Base-by-base conservation (phyloP, 1,140 invertebrate species). In the Trichoplusia ni region DNA sequence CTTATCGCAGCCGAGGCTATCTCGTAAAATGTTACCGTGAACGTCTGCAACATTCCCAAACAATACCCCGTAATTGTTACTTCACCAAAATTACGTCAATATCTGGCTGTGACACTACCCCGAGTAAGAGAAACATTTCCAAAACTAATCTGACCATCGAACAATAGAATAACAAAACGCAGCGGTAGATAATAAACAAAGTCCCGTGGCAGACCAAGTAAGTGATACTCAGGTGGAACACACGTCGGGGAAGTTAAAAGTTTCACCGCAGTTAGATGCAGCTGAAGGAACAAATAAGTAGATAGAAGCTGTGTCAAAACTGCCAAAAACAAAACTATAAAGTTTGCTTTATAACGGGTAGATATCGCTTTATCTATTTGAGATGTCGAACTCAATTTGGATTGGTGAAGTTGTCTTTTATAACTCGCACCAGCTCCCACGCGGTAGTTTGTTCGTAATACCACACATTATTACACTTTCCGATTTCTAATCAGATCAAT, bases 251-350 rank as follows among this genome's bases (percentile, higher is more conserved):
- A 84, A 88, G 82, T 86, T 89, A 86, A 85, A 89, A 89, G 77
- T 87, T 89, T 77, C 75, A 74, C 79, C 77, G 73, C 75, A 70
- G 77, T 82, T 78, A 79, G 78, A 86, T 82, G 86, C 87, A 88
- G 72, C 73, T 79, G 73, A 81, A 80, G 71, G 85, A 86, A 87
- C 84, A 89, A 89, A 90, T 86, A 90, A 88, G 83, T 85, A 86
- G 83, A 86, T 82, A 82, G 84, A 83, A 82, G 77, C 81, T 74
- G 74, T 81, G 88, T 90, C 88, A 89, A 86, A 90, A 90, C 82
- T 89, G 85, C 85, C 87, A 91, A 91, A 90, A 91, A 91, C 89
- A 91, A 91, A 90, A 90, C 90, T 84, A 91, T 91, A 91, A 91
- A 91, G 77, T 91, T 89, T 77, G 81, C 75, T 88, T 83, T 81